These are phyloP conservation scores for Probosciger aterrimus DNA, from an alignment of 2,113 vertebrate species.

Conservation along the genomic window DNA sequence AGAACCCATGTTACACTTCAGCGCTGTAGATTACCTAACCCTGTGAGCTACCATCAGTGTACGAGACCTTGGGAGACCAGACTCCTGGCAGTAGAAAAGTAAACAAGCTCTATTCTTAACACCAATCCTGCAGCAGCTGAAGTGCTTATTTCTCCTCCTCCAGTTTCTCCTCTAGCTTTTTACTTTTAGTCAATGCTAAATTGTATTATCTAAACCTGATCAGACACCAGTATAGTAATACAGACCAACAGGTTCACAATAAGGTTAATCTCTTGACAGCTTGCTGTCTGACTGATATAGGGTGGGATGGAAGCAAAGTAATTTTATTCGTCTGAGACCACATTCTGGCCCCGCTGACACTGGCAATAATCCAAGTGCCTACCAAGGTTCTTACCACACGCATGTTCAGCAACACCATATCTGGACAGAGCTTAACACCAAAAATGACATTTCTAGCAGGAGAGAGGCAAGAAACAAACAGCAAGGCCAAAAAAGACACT, in stretches of 20 bases:
- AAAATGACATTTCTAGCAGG: background rate
- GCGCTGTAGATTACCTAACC: background rate
- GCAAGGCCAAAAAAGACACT: background rate
- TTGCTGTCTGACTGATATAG: background rate
- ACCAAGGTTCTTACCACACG: background rate
- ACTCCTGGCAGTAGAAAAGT: background rate
- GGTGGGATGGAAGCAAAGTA: background rate
- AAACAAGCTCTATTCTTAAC: background rate
- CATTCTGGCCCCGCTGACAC: background rate
- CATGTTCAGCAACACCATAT: accelerated
- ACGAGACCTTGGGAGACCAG: background rate
- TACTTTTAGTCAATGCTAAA: background rate
- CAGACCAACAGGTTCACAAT: background rate
- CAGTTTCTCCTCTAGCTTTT: background rate
- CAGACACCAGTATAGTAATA: background rate
- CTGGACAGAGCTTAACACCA: background rate
- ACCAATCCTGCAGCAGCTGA: background rate
- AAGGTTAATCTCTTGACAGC: background rate
- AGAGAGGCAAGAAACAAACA: background rate
- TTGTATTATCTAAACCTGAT: background rate
- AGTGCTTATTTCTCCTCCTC: background rate
- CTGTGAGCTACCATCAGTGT: background rate
- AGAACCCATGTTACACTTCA: background rate
- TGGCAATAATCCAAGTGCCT: background rate
- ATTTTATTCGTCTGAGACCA: background rate